phyloP scores from a whole-genome alignment of 2,888 invertebrate genomes.

The Matsumyia berberina region DNA sequence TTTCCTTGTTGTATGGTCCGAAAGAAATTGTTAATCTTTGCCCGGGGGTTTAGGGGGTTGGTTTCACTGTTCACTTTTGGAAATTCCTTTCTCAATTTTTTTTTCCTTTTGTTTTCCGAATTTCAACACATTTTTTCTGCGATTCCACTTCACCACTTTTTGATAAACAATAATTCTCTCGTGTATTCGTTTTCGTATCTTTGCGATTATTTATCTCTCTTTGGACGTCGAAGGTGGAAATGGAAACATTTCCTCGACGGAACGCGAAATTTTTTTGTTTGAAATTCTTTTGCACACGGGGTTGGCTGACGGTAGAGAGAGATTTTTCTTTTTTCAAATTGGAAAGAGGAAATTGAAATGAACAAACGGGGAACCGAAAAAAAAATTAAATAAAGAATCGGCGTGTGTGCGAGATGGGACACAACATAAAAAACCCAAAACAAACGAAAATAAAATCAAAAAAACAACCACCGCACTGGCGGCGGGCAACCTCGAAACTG shows the following conservation, averaged over 20 bases:
- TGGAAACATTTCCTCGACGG: background rate
- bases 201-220: slow-evolving; percentile 36
- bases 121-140: slow-evolving; percentile 39
- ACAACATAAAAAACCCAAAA: slow-evolving; percentile 48
- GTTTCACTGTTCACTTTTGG: slow-evolving; percentile 29
- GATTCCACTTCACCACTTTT: slow-evolving; percentile 42
- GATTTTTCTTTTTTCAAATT: slow-evolving; percentile 35
- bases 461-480: slow-evolving; percentile 75
- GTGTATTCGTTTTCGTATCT: slow-evolving; percentile 6
- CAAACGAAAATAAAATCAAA: slow-evolving; percentile 72
- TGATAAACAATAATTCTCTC: slow-evolving; percentile 29
- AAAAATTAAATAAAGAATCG: slow-evolving; percentile 13
- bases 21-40: slow-evolving; percentile 50
- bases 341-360: slow-evolving; percentile 36
- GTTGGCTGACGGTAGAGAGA: slow-evolving; percentile 1
- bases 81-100: slow-evolving; percentile 1
- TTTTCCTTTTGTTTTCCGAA: background rate
- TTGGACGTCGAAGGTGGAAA: background rate
- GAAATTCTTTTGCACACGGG: slow-evolving; percentile 30
- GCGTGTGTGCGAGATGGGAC: slow-evolving; percentile 1
- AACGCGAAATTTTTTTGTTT: slow-evolving; percentile 15
- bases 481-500: slow-evolving; percentile 75
- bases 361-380: background rate
- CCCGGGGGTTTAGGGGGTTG: slow-evolving; percentile 38
- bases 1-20: slow-evolving; percentile 36